Conservation (phyloP, 1,140 invertebrate genomes). For the Bombus sylvicola region DNA sequence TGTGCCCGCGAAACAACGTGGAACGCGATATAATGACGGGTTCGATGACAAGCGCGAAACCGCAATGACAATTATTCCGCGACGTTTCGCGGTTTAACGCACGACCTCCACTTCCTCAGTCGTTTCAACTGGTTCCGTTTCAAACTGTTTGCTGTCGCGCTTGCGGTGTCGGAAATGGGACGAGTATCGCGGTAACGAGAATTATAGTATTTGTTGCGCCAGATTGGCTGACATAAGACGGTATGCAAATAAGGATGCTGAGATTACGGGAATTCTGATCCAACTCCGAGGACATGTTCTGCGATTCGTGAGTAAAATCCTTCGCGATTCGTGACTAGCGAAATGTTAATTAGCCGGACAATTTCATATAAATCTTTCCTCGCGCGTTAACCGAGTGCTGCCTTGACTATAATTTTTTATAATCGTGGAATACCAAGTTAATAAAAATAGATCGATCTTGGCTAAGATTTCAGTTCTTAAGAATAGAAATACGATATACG, state of each 20-base stretch:
- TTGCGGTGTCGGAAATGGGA: not conserved
- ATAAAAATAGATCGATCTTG: too few relatives aligned
- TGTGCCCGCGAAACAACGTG: conserved; percentile 32
- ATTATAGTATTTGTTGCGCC: not conserved
- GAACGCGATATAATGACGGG: conserved; percentile 44
- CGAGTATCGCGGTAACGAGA: not conserved
- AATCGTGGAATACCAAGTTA: too few relatives aligned
- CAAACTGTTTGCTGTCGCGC: not conserved
- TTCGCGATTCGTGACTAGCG: not conserved
- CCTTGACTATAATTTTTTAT: too few relatives aligned
- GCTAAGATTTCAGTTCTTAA: too few relatives aligned
- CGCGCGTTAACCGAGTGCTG: too few relatives aligned
- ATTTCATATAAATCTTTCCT: not conserved
- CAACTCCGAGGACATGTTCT: not conserved
- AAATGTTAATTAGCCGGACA: not conserved
- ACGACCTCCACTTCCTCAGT: conserved; percentile 6
- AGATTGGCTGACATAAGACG: not conserved
- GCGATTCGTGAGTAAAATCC: not conserved
- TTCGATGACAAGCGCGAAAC: conserved; percentile 51
- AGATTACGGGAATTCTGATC: not conserved
- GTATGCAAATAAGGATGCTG: not conserved
- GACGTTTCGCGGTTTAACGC: conserved; percentile 22
- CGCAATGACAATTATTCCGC: conserved; percentile 54
- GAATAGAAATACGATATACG: too few relatives aligned
- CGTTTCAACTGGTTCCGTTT: not conserved